Base-by-base conservation (phyloP, 2,888 invertebrate genomes). In the Erannis defoliaria region DNA sequence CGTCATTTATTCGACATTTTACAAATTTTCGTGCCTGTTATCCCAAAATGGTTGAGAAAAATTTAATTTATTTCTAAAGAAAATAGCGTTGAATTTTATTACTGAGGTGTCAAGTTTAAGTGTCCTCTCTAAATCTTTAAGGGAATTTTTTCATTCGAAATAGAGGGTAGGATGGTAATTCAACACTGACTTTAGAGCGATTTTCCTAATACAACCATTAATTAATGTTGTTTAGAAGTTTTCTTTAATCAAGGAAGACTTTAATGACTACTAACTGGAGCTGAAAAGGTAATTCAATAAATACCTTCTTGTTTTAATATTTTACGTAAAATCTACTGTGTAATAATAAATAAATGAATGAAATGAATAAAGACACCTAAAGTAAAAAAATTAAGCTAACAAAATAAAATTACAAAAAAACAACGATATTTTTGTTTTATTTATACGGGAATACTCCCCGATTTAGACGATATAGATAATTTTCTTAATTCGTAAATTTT, bases 151-250 rank as follows among this genome's bases (percentile, higher is more conserved):
- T 50, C 42, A 21, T 55, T 61, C 14, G 40, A 23, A 50, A 38
- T 51, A 19, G 38, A 45, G 50, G 55, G 55, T n/a, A n/a, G 26
- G 42, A 42, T 23, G 55, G 55, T 61, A 61, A 55, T 55, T 33
- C 46, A 33, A 61, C 26, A 33, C 61, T 51, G 61, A 45, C 55
- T 61, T 61, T 31, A 6, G 45, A 38, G 33, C 40, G 50, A 51
- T 55, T 55, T 61, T 40, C 45, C 50, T 55, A 55, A 55, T 61
- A 61, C 45, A 55, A 45, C 43, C 40, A 51, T 55, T 55, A 61
- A 61, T 61, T 61, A 61, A 61, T 45, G 45, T 61, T 59, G 54
- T 60, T 60, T 38, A 23, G 55, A 55, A 61, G 50, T 61, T 61
- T 55, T 38, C 55, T 50, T 61, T 55, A 50, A 55, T 55, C 50